Evolutionary conservation across 2,888 invertebrate species (phyloP), one percentile per base, ranked within the genome.

Genomic region (Darwinula stevensoni): DNA sequence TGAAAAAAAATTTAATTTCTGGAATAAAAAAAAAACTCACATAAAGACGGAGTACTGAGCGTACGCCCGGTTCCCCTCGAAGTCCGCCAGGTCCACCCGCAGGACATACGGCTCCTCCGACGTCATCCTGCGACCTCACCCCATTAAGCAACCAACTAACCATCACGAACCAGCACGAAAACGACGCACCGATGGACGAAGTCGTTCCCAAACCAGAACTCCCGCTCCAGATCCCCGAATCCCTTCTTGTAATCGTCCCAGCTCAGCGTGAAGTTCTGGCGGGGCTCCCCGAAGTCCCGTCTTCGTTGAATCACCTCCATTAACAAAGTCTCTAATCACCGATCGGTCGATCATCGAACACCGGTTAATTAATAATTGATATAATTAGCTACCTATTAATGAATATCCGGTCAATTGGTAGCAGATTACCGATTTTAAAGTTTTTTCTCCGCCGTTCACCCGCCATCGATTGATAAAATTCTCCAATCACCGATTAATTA

Each of bases 151-250:
- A n/a, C n/a, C n/a, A n/a, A n/a, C n/a, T n/a, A n/a, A n/a, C n/a
- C n/a, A n/a, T n/a, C n/a, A n/a, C n/a, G n/a, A n/a, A n/a, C n/a
- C n/a, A n/a, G n/a, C n/a, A n/a, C n/a, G n/a, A n/a, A n/a, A n/a
- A n/a, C n/a, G n/a, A n/a, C n/a, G n/a, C n/a, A 22, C 22, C 40
- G 42, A 39, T 60, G 53, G 29, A 61, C 51, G 35, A 53, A 56
- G 33, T 62, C 59, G 42, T 62, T 62, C 4, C 69, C 69, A 14
- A 70, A 53, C 61, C 69, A 71, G 46, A 67, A 69, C 43, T 71
- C 69, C 16, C 47, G 45, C 0, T 62, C 63, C 14, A 69, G 48
- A 43, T 69, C 67, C 9, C 71, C 71, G 41, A 71, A 71, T 5
- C 71, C 71, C 29, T 57, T 48, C 41, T 63, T 63, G 44, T 71